Evolutionary conservation across 2,113 vertebrate species (phyloP).

Genomic region (Myodes glareolus): DNA sequence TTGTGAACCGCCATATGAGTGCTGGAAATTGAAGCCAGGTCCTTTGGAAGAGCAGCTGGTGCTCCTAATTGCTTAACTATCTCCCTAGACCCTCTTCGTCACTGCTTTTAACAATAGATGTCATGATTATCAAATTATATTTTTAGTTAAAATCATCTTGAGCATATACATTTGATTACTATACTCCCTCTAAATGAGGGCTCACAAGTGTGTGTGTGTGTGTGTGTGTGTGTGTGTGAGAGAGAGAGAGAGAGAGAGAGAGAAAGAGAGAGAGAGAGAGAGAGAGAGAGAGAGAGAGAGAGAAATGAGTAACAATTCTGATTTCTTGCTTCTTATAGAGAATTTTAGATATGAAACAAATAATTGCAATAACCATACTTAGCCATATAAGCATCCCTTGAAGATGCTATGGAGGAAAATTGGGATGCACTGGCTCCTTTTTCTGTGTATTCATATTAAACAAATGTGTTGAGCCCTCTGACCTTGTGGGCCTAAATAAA

Average conservation of each 20-base stretch:
- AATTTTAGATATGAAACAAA: background rate
- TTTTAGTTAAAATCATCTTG: background rate
- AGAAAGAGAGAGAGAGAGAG: background rate
- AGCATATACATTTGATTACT: background rate
- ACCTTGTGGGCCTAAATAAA: background rate
- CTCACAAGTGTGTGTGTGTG: too few species aligned
- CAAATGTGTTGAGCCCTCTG: rapidly evolving
- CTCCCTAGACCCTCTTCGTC: background rate
- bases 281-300: background rate
- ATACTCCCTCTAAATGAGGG: background rate
- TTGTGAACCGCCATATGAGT: background rate
- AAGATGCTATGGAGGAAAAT: background rate
- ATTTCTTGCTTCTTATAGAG: background rate
- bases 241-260: background rate
- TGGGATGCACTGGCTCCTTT: background rate
- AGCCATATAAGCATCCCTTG: background rate
- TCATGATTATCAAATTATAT: background rate
- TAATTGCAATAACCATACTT: background rate
- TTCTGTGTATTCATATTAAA: background rate
- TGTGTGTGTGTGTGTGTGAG: too few species aligned
- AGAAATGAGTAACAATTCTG: background rate
- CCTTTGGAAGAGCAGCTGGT: background rate
- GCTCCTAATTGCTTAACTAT: background rate
- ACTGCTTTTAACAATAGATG: background rate
- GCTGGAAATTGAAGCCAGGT: background rate